Base-by-base conservation (phyloP, 1,140 invertebrate species). In the Cecropterus lyciades region DNA sequence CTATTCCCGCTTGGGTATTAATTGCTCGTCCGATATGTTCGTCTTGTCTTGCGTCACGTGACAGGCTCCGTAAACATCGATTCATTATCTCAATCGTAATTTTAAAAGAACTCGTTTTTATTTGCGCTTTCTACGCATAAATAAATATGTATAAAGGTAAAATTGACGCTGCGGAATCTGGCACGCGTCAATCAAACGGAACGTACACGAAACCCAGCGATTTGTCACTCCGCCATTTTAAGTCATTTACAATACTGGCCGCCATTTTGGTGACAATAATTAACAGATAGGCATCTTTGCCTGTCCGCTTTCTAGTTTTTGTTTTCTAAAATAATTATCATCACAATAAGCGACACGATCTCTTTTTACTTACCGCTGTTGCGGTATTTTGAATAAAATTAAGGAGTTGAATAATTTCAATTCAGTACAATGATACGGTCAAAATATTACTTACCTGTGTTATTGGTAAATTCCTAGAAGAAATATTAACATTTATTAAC, bases 311-410 rank as follows among this genome's bases (percentile, higher is more conserved):
- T 92, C 87, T 92, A 90, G 81, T 89, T 89, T 92, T 92, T 89
- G 84, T 90, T 89, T 89, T 85, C 80, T 67, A 83, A 85, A 92
- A 91, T 89, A 88, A 92, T 92, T 92, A 92, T 87, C 87, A 92
- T 92, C 69, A 92, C 89, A 92, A 92, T 89, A 85, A 86, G 75
- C 74, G 74, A 80, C 77, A 80, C 78, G 85, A 87, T 87, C 81
- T 90, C 85, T 86, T 87, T 86, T 80, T 84, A 91, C 77, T 85
- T 80, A 84, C 80, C 85, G 85, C 80, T 85, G 86, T 85, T 90
- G 82, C 84, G 85, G 85, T 87, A 85, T 86, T 92, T 87, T 88
- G 85, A 87, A 89, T 90, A 87, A 85, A 77, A 88, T 90, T 89
- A 86, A 79, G 77, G 67, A 70, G 70, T 65, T 75, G 79, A 80